phyloP scores from a whole-genome alignment of 2,888 invertebrate species.

The Platycheirus albimanus region DNA sequence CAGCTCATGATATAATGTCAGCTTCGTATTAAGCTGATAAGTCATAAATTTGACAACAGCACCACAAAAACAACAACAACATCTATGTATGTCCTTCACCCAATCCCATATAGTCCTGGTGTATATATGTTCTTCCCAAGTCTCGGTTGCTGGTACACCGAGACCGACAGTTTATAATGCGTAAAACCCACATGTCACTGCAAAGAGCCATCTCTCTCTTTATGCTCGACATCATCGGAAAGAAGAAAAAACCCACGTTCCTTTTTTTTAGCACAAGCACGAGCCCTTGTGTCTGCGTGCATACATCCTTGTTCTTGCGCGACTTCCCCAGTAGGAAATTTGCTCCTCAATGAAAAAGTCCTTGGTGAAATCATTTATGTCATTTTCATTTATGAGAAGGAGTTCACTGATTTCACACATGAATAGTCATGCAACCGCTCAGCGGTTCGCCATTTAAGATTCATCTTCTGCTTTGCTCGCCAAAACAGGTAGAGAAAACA shows the following conservation, averaged over 20 bases:
- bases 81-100: conserved; percentile 26
- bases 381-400: too few species aligned
- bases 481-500: too few species aligned
- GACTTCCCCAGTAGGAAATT: too few species aligned
- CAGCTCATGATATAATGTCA: conserved; percentile 70
- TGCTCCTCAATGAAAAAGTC: too few species aligned
- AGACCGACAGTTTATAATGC: conserved; percentile 69
- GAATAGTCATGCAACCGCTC: too few species aligned
- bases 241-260: conserved; percentile 28
- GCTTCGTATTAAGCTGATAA: conserved; percentile 71
- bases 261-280: conserved; percentile 25
- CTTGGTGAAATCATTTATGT: too few species aligned
- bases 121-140: conserved; percentile 25
- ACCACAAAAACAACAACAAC: conserved; percentile 54
- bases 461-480: too few species aligned
- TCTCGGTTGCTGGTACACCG: conserved; percentile 29
- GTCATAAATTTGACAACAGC: conserved; percentile 73
- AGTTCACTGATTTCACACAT: too few species aligned
- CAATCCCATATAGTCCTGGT: too few species aligned
- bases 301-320: conserved; percentile 61
- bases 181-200: conserved; percentile 71
- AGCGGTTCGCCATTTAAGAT: too few species aligned
- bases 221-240: conserved; percentile 45
- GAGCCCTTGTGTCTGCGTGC: conserved; percentile 50
- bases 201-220: conserved; percentile 51